These are phyloP conservation scores for Drosophila tanythrix DNA, from an alignment of 2,888 invertebrate genomes.

Conservation along the genomic window DNA sequence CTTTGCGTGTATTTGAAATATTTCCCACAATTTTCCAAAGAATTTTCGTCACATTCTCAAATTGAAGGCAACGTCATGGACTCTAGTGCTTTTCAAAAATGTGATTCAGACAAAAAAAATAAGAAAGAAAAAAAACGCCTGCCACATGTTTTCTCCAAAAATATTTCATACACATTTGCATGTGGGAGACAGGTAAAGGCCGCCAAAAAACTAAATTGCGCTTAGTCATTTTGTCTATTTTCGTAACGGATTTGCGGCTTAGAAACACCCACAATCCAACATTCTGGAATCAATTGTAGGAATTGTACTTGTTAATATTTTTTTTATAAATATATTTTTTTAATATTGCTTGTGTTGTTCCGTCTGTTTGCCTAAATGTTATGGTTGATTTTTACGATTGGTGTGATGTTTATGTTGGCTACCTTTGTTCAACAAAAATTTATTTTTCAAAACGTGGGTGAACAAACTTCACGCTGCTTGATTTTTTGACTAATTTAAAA, in stretches of 20 bases:
- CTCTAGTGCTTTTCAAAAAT: conserved; percentile 11
- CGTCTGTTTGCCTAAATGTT: conserved; percentile 54
- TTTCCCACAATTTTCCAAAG: not conserved
- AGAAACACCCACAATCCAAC: conserved; percentile 62
- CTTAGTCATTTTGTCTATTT: conserved; percentile 70
- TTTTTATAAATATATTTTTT: conserved; percentile 16
- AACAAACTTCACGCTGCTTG: conserved; percentile 68
- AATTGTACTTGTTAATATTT: not conserved
- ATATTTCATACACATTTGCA: conserved; percentile 24
- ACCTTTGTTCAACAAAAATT: conserved; percentile 32
- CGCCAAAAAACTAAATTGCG: conserved; percentile 39
- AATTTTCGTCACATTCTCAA: conserved; percentile 13
- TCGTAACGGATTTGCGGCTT: conserved; percentile 70
- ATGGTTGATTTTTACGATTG: conserved; percentile 18
- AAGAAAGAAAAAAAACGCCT: not conserved
- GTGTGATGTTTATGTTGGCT: conserved; percentile 42
- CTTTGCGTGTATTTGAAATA: not conserved
- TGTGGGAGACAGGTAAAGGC: conserved; percentile 63
- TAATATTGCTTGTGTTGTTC: conserved; percentile 22
- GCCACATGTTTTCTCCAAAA: conserved; percentile 57
- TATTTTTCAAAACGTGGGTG: conserved; percentile 68
- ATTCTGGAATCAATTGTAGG: conserved; percentile 30
- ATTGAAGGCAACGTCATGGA: conserved; percentile 19
- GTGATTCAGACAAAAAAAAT: conserved; percentile 39
- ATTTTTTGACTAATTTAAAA: conserved; percentile 35